Evolutionary conservation across 35 echinoderm and acorn worm genomes (phyloP).

Genomic region (Strongylocentrotus purpuratus): DNA sequence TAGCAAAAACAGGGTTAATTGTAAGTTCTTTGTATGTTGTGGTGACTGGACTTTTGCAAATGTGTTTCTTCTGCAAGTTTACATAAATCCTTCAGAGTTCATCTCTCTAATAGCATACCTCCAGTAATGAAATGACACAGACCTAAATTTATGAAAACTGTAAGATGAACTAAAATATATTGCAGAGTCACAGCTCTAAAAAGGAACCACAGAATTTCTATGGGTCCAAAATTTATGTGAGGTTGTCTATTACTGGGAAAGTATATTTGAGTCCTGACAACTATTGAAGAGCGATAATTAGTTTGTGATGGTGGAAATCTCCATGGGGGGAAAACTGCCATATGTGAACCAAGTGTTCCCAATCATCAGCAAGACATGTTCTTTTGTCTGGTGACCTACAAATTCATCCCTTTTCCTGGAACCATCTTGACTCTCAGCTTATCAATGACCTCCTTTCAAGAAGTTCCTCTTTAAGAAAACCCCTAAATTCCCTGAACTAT

Average conservation of each 20-base stretch:
- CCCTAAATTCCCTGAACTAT: not conserved
- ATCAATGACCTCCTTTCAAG: not conserved
- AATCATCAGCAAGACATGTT: not conserved
- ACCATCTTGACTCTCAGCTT: not conserved
- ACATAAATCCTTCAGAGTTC: too few relatives aligned
- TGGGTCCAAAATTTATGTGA: too few relatives aligned
- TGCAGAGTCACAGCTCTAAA: too few relatives aligned
- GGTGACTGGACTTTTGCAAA: too few relatives aligned
- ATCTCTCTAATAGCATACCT: not conserved
- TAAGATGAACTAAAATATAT: not conserved
- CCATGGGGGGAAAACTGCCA: not conserved
- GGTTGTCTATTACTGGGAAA: too few relatives aligned
- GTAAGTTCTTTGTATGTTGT: too few relatives aligned
- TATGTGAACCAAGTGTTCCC: not conserved
- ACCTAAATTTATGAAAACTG: not conserved
- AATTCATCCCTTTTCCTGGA: not conserved
- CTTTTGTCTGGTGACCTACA: not conserved
- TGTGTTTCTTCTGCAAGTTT: too few relatives aligned
- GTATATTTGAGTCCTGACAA: not conserved
- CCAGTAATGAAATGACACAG: not conserved
- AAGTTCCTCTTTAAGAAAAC: not conserved
- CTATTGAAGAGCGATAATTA: not conserved
- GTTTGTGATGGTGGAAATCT: not conserved
- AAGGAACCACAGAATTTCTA: too few relatives aligned
- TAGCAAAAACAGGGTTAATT: too few relatives aligned